A percentile compares a stretch with the other conserved stretches of the same genome.
Conservation (phyloP, 2,888 invertebrate species). For the Nemurella pictetii region DNA sequence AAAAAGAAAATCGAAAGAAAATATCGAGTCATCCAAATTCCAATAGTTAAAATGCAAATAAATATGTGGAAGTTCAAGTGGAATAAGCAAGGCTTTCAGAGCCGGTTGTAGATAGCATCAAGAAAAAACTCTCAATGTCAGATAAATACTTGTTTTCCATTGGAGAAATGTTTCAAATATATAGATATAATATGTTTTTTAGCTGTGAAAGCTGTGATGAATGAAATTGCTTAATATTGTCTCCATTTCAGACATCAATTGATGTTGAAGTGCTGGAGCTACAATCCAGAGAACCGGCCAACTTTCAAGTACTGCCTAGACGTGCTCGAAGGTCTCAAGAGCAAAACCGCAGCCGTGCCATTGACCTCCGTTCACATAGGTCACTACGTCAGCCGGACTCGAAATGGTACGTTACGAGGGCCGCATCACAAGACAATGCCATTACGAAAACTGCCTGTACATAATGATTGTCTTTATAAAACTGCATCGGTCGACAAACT, state of each 20-base stretch:
- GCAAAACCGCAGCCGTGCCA: slow-evolving; percentile 49
- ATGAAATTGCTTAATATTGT: not conserved
- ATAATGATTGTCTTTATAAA: not conserved
- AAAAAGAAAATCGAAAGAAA: too few relatives aligned
- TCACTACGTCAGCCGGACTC: slow-evolving; percentile 55
- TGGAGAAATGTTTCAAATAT: too few relatives aligned
- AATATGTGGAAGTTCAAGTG: too few relatives aligned
- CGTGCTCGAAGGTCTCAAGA: slow-evolving; percentile 55
- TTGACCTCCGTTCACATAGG: slow-evolving; percentile 54
- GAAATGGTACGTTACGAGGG: slow-evolving; percentile 50
- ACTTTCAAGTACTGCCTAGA: slow-evolving; percentile 82
- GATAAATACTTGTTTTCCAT: too few relatives aligned
- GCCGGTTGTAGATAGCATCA: too few relatives aligned
- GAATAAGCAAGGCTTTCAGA: too few relatives aligned
- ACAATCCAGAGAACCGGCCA: slow-evolving; percentile 79
- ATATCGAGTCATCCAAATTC: too few relatives aligned
- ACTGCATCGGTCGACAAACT: not conserved
- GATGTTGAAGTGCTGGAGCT: slow-evolving; percentile 88
- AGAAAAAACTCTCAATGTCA: too few relatives aligned
- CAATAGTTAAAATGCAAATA: too few relatives aligned
- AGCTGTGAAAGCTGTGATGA: too few relatives aligned
- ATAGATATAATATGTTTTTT: too few relatives aligned
- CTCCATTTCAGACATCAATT: slow-evolving; percentile 69
- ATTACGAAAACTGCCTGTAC: not conserved
- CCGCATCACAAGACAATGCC: not conserved